These are phyloP conservation scores for Actenoides hombroni DNA, from an alignment of 2,113 vertebrate genomes.

Conservation along the genomic window DNA sequence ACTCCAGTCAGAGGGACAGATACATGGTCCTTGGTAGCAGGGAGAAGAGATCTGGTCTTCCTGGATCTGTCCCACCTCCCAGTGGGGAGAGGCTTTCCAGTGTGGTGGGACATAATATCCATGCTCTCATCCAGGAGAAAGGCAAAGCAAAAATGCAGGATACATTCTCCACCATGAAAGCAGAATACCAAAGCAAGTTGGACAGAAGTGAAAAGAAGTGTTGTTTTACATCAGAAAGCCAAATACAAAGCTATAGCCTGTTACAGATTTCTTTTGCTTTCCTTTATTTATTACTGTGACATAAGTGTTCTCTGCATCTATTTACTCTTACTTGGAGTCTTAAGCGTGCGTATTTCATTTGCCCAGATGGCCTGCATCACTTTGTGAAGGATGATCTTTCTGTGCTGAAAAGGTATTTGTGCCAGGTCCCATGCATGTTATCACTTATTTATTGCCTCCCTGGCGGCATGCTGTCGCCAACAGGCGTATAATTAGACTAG, in stretches of 20 bases:
- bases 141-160: neutral
- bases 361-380: neutral
- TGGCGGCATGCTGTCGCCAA: neutral
- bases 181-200: neutral
- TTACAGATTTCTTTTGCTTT: neutral
- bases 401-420: neutral
- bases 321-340: conserved; percentile 24
- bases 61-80: neutral
- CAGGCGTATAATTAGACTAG: conserved; percentile 20
- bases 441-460: conserved; percentile 51
- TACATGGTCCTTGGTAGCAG: neutral
- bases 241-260: neutral
- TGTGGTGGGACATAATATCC: neutral
- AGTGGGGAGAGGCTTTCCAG: rapidly evolving
- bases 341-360: conserved; percentile 8
- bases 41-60: neutral
- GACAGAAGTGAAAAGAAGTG: neutral
- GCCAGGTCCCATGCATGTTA: conserved; percentile 19
- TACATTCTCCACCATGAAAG: rapidly evolving
- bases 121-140: neutral
- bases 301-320: conserved; percentile 1
- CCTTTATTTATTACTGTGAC: conserved; percentile 13
- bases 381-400: conserved; percentile 5
- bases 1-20: neutral
- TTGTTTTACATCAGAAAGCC: neutral